Percentiles rank a stretch among this genome's conserved stretches.
Conservation (phyloP, 2,797 vertebrate species). For the Argya squamiceps region DNA sequence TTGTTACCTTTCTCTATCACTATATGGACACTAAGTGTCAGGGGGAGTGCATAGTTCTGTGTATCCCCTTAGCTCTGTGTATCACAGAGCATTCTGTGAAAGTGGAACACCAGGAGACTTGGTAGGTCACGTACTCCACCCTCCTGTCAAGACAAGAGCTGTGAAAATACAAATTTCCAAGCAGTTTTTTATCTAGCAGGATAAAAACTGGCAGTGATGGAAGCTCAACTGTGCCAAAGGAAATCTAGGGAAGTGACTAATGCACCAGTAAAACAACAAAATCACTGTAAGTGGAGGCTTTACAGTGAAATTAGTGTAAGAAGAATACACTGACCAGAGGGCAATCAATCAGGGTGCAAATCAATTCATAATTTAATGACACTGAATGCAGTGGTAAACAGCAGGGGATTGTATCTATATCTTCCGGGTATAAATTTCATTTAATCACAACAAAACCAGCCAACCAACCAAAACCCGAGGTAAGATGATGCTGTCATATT, state of each 20-base stretch:
- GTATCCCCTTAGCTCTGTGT: not conserved
- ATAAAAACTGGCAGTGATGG: not conserved
- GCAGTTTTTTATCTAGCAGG: not conserved
- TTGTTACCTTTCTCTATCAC: not conserved
- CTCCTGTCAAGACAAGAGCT: not conserved
- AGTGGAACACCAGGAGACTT: not conserved
- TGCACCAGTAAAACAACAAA: not conserved
- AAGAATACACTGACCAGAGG: not conserved
- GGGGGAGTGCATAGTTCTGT: fast-evolving
- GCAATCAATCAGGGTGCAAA: not conserved
- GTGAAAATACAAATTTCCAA: not conserved
- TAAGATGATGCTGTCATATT: not conserved
- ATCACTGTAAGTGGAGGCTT: not conserved
- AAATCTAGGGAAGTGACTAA: not conserved
- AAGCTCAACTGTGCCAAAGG: not conserved
- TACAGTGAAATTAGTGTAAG: not conserved
- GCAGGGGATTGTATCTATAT: not conserved
- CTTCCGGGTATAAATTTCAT: not conserved
- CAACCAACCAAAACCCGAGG: not conserved
- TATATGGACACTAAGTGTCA: not conserved
- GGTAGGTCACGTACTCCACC: not conserved
- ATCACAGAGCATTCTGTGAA: not conserved
- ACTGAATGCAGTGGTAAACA: not conserved
- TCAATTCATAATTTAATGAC: not conserved
- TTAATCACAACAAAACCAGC: not conserved